Conservation (phyloP, 2,888 invertebrate genomes). For the Digitonthophagus gazella region DNA sequence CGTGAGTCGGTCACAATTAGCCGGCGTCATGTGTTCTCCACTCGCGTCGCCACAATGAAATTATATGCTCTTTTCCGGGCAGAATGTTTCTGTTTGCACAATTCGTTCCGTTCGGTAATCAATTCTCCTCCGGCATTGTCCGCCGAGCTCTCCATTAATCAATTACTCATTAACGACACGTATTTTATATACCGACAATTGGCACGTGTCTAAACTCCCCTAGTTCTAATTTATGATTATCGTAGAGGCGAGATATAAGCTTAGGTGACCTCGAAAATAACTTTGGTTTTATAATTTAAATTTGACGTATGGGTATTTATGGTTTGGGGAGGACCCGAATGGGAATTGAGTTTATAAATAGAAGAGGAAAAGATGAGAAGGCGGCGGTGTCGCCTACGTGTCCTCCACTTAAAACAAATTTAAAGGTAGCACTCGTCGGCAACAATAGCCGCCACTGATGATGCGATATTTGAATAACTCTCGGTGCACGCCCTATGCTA, state of each 20-base stretch:
- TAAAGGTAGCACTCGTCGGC: not conserved
- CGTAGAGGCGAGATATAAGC: not conserved
- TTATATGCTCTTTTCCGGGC: conserved; percentile 15
- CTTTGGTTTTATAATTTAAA: not conserved
- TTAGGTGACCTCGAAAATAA: not conserved
- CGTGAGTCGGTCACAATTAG: conserved; percentile 17
- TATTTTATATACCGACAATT: not conserved
- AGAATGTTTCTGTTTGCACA: not conserved
- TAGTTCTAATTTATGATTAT: not conserved
- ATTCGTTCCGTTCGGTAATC: conserved; percentile 7
- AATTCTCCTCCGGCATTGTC: not conserved
- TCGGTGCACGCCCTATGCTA: conserved; percentile 34
- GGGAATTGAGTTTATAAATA: not conserved
- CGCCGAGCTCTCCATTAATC: not conserved
- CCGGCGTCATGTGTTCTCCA: conserved; percentile 9
- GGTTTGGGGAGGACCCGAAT: not conserved
- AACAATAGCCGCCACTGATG: not conserved
- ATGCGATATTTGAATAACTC: conserved; percentile 30
- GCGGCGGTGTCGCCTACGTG: not conserved
- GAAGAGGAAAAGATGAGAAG: not conserved
- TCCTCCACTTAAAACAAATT: not conserved
- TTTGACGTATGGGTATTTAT: not conserved
- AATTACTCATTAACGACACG: conserved; percentile 2
- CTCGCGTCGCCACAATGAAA: conserved; percentile 11
- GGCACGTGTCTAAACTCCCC: not conserved